Conservation (phyloP, 2,113 vertebrate genomes). For the Bos javanicus region DNA sequence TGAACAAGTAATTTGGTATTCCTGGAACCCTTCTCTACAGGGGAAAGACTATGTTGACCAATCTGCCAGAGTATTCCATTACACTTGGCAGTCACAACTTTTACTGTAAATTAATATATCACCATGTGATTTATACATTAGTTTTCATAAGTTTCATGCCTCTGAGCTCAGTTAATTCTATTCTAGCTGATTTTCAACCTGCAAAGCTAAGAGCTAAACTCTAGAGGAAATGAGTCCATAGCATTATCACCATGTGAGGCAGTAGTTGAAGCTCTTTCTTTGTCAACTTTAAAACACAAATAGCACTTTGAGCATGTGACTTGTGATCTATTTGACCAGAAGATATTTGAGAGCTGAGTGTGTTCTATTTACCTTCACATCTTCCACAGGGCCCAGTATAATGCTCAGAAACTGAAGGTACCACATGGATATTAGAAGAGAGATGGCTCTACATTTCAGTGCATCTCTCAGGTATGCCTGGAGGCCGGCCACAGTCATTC, state of each 20-base stretch:
- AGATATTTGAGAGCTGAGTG: not conserved
- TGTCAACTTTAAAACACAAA: conserved; percentile 17
- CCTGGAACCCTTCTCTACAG: not conserved
- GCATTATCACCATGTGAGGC: not conserved
- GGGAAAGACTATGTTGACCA: not conserved
- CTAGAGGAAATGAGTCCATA: not conserved
- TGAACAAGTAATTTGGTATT: conserved; percentile 18
- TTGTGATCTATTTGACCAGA: not conserved
- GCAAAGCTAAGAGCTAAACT: not conserved
- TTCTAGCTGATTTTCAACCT: not conserved
- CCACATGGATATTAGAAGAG: not conserved
- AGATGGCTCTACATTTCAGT: not conserved
- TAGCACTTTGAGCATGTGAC: not conserved
- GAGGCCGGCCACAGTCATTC: not conserved
- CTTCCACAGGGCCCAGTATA: not conserved
- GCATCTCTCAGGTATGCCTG: not conserved
- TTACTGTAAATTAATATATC: not conserved
- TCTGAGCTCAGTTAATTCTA: not conserved
- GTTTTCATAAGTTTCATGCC: not conserved
- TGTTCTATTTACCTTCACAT: not conserved
- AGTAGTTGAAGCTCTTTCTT: not conserved
- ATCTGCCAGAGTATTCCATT: not conserved
- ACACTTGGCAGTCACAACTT: conserved; percentile 1
- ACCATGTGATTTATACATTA: not conserved
- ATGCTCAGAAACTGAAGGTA: not conserved